These are phyloP conservation scores for Semicossyphus pulcher DNA, from an alignment of 2,113 vertebrate genomes.

Conservation along the genomic window DNA sequence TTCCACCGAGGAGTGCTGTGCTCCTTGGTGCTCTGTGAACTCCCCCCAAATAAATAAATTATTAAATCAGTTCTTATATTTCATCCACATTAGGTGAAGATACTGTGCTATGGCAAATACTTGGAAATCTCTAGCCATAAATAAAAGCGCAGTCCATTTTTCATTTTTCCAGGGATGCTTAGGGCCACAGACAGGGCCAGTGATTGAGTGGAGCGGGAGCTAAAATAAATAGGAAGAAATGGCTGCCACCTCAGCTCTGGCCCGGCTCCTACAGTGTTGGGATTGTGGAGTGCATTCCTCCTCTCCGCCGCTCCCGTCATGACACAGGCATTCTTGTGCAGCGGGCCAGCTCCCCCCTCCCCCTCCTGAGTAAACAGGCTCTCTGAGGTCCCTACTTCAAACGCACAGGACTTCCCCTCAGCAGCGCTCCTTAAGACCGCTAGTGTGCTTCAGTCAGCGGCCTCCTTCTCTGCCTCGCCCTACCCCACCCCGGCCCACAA, in stretches of 20 bases:
- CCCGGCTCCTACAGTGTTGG: slow-evolving; percentile 78
- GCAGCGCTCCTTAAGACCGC: slow-evolving; percentile 70
- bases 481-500: slow-evolving; percentile 20
- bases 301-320: slow-evolving; percentile 66
- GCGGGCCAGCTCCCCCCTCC: slow-evolving; percentile 24
- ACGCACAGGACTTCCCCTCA: slow-evolving; percentile 80
- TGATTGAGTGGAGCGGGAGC: slow-evolving; percentile 71
- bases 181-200: slow-evolving; percentile 55
- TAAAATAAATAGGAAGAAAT: slow-evolving; percentile 78
- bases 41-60: slow-evolving; percentile 7
- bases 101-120: slow-evolving; percentile 7
- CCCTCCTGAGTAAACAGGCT: slow-evolving; percentile 77
- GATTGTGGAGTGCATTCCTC: slow-evolving; percentile 83
- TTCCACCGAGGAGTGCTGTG: background rate
- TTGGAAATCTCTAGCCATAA: slow-evolving; percentile 44
- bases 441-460: slow-evolving; percentile 70
- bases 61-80: slow-evolving; percentile 6
- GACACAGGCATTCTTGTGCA: slow-evolving; percentile 83
- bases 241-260: slow-evolving; percentile 72
- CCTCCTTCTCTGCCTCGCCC: background rate
- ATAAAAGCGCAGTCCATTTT: slow-evolving; percentile 58
- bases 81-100: background rate
- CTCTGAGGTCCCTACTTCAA: slow-evolving; percentile 83
- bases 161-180: slow-evolving; percentile 64
- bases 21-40: background rate